Base-by-base conservation (phyloP, 1,140 invertebrate genomes). In the Augochlora pura region DNA sequence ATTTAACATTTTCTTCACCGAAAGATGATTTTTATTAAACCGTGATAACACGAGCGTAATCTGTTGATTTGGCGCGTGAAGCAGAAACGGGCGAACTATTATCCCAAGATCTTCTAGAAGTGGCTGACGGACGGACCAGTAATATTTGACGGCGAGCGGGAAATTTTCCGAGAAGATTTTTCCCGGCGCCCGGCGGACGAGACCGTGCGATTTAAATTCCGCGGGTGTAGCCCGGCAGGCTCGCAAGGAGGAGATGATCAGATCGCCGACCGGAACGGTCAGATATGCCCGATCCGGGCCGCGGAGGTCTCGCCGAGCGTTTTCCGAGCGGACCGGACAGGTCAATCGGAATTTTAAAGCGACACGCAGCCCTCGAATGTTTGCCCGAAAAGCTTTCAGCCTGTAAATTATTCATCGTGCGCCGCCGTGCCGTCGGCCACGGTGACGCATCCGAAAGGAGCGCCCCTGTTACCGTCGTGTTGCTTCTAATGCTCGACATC, bases 301-400 rank as follows among this genome's bases (percentile, higher is more conserved):
- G 59, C 42, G 60, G 42, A 54, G 68, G 21, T 60, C 77, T 62
- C 70, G 38, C 21, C 39, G 63, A 63, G 39, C 63, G 59, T 67
- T 72, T 74, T 21, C 60, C 23, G n/a, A 23, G 16, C 77, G 62
- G 21, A 32, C 60, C 71, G 73, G 54, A 69, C 64, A 21, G 77
- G 76, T 90, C 88, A 90, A 90, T 90, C 85, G 84, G 89, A 90
- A 90, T 90, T 90, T 90, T 88, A 90, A 89, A 90, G 89, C 82
- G 76, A 72, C 54, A 57, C 76, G 52, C 63, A 70, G 77, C 46
- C 46, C 71, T 67, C 74, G 76, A 60, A 86, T 87, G 85, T 88
- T 89, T 88, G 83, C 82, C 76, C 80, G 84, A 88, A 90, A 88
- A 89, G 85, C 87, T 89, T 86, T 83, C 83, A 84, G 75, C 62